Evolutionary conservation across 53 echinoderm and acorn worm genomes (phyloP).

Genomic region (Mesocentrotus franciscanus): DNA sequence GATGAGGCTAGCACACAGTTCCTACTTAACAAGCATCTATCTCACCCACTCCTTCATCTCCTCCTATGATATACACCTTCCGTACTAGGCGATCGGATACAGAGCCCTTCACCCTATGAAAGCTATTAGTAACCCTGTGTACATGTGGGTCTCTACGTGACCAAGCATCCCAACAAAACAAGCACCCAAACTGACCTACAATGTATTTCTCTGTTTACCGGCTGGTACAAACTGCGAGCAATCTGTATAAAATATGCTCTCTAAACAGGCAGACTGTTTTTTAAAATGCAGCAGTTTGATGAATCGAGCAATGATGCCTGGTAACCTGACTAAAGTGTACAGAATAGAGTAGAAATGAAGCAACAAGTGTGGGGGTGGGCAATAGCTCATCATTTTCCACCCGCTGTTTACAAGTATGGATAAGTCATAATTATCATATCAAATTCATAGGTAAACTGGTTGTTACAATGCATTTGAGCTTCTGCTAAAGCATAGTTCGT

Average conservation of each 20-base stretch:
- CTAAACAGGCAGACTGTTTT: background rate
- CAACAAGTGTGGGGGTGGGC: background rate
- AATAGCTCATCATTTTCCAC: background rate
- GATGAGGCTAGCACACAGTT: background rate
- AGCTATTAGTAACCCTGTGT: conserved; percentile 24
- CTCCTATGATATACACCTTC: background rate
- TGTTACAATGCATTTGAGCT: background rate
- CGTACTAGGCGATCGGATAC: background rate
- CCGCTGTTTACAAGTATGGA: background rate
- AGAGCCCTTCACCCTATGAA: conserved; percentile 11
- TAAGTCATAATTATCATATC: background rate
- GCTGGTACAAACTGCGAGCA: background rate
- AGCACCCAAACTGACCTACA: background rate
- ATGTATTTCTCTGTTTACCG: background rate
- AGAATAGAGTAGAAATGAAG: background rate
- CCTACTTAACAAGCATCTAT: conserved; percentile 23
- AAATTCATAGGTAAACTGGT: background rate
- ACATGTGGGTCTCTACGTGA: background rate
- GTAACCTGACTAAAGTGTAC: background rate
- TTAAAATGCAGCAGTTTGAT: background rate
- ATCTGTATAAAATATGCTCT: background rate
- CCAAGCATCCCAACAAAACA: background rate
- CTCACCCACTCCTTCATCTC: background rate
- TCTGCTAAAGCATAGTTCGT: background rate
- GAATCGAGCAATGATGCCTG: background rate